phyloP scores from a whole-genome alignment of 2,113 vertebrate species.

The Arenaria interpres region DNA sequence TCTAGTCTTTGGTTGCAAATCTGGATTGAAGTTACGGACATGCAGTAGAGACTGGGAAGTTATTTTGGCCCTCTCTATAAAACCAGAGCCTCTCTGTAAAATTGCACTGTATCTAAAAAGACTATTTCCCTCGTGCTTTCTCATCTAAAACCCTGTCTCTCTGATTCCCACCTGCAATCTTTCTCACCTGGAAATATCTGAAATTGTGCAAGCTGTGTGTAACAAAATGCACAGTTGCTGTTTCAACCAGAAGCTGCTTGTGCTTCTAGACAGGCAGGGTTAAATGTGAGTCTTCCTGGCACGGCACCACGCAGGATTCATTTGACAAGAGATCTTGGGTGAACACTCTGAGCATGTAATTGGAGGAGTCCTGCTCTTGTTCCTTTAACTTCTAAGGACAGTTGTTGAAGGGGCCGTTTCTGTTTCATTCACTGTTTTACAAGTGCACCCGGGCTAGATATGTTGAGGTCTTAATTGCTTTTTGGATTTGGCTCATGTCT shows the following conservation, averaged over 20 bases:
- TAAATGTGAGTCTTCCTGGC: neutral
- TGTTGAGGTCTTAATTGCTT: neutral
- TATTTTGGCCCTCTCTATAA: neutral
- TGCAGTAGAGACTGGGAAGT: neutral
- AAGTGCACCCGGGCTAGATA: neutral
- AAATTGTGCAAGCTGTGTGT: neutral
- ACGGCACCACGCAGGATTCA: neutral
- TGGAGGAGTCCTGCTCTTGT: neutral
- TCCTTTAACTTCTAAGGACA: neutral
- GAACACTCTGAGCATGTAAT: neutral
- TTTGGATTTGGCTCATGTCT: neutral
- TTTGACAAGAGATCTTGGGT: neutral
- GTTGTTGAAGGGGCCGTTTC: neutral
- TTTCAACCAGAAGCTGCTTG: neutral
- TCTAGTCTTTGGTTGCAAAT: neutral
- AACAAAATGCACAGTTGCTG: neutral
- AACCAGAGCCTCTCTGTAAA: neutral
- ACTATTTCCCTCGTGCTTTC: fast-evolving
- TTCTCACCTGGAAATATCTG: neutral
- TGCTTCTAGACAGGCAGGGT: neutral
- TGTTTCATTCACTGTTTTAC: neutral
- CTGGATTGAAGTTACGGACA: neutral
- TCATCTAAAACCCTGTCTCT: fast-evolving
- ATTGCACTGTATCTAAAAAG: fast-evolving
- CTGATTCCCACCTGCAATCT: neutral